These are phyloP conservation scores for Philonicus albiceps DNA, from an alignment of 2,888 invertebrate genomes.

Conservation along the genomic window DNA sequence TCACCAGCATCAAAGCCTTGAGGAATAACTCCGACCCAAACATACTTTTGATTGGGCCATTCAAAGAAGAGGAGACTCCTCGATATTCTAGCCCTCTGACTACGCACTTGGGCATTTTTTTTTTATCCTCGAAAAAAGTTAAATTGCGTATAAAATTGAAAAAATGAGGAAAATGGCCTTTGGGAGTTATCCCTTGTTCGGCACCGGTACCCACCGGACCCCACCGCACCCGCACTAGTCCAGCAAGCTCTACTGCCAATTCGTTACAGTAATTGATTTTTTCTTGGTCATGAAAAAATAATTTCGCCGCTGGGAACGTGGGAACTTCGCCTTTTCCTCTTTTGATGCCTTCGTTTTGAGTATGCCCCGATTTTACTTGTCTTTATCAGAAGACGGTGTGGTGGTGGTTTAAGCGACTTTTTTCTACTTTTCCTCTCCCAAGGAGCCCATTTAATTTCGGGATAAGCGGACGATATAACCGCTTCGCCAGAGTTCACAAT, in stretches of 20 bases:
- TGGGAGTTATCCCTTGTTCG: conserved; percentile 41
- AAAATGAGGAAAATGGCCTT: conserved; percentile 46
- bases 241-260: conserved; percentile 30
- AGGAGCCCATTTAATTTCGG: neutral
- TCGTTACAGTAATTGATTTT: conserved; percentile 48
- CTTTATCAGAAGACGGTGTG: neutral
- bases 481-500: neutral
- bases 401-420: neutral
- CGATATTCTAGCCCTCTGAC: neutral
- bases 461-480: neutral
- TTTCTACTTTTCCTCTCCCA: neutral
- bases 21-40: neutral
- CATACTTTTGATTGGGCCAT: conserved; percentile 22
- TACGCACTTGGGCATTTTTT: neutral
- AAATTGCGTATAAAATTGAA: conserved; percentile 49
- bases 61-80: neutral
- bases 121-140: conserved; percentile 18
- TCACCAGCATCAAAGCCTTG: neutral
- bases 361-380: neutral
- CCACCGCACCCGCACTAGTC: neutral
- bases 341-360: neutral
- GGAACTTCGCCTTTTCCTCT: neutral
- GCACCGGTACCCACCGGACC: neutral
- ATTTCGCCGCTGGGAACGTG: conserved; percentile 43
- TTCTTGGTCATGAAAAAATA: conserved; percentile 48